Conservation (phyloP, 2,113 vertebrate genomes). For the Cisticola juncidis region DNA sequence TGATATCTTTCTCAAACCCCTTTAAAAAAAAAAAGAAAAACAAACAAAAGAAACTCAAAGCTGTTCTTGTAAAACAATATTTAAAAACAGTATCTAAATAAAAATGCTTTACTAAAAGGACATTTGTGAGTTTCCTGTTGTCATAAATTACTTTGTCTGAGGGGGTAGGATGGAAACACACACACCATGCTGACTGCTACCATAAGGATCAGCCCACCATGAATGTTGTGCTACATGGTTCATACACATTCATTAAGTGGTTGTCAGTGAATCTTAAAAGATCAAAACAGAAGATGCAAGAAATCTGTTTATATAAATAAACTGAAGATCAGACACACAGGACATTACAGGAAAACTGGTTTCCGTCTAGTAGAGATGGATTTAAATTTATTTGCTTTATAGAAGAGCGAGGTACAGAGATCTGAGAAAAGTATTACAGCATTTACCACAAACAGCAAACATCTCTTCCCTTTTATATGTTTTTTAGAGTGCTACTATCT, state of each 20-base stretch:
- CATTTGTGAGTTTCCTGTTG: not conserved
- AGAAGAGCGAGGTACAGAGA: slow-evolving; percentile 19
- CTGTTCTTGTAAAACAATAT: not conserved
- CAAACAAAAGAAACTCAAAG: not conserved
- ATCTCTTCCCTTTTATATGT: not conserved
- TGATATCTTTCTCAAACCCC: not conserved
- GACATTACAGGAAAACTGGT: not conserved
- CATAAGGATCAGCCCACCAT: not conserved
- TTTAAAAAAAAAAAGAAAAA: not conserved
- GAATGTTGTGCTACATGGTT: not conserved
- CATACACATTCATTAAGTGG: not conserved
- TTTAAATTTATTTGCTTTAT: slow-evolving; percentile 28
- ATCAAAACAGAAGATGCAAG: slow-evolving; percentile 53
- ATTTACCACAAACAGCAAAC: not conserved
- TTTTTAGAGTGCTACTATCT: slow-evolving; percentile 16
- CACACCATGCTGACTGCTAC: not conserved
- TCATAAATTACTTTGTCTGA: not conserved
- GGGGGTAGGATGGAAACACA: not conserved
- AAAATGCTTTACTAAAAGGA: not conserved
- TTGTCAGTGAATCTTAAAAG: slow-evolving; percentile 31
- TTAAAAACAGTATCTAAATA: not conserved
- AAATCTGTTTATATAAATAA: slow-evolving; percentile 45
- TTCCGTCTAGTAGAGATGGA: not conserved
- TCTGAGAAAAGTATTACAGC: not conserved
- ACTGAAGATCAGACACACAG: slow-evolving; percentile 2